Evolutionary conservation across 2,113 vertebrate genomes (phyloP).

Genomic region (Microcebus ravelobensis): DNA sequence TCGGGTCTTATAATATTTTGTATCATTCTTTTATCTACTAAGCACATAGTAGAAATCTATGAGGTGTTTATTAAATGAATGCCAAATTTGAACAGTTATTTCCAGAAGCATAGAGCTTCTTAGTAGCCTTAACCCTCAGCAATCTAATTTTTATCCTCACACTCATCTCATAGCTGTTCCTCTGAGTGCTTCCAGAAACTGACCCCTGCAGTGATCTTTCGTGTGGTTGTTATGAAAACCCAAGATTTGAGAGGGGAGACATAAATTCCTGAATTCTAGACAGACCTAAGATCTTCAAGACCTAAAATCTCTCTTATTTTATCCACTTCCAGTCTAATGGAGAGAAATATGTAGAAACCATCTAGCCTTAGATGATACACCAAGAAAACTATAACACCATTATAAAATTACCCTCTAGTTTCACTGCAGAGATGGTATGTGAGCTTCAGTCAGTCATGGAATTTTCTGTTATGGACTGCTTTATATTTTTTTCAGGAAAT

Average conservation of each 20-base stretch:
- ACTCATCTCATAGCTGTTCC: background rate
- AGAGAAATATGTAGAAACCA: background rate
- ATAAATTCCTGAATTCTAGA: background rate
- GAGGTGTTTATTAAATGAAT: background rate
- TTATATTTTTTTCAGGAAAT: background rate
- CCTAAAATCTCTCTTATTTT: no score
- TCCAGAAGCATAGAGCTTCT: background rate
- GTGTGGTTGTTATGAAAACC: background rate
- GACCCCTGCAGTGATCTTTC: background rate
- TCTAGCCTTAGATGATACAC: background rate
- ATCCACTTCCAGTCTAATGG: background rate
- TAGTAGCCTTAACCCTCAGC: background rate
- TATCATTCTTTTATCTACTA: background rate
- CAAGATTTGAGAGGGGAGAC: background rate
- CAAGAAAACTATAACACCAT: background rate
- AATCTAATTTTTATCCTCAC: background rate
- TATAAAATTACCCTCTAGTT: background rate
- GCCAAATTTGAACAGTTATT: background rate
- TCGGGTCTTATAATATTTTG: background rate
- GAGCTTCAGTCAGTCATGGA: background rate
- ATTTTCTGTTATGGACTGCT: background rate
- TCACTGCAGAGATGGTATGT: background rate
- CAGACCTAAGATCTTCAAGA: background rate
- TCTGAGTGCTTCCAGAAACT: background rate
- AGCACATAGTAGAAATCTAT: background rate